Evolutionary conservation across 2,113 vertebrate species (phyloP).

Genomic region (Eubucco bourcierii): DNA sequence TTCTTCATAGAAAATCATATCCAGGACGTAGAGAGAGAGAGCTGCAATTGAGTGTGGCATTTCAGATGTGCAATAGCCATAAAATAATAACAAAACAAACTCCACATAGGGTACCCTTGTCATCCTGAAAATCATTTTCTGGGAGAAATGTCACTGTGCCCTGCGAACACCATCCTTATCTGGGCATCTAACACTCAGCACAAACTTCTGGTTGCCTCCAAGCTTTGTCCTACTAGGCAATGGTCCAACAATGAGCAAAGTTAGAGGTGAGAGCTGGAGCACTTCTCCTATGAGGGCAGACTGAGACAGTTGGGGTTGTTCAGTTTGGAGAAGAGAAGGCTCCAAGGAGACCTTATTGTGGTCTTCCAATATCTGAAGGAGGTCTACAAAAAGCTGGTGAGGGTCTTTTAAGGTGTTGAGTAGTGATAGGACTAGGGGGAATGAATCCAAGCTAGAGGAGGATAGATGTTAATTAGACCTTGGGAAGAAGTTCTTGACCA

Average conservation of each 20-base stretch:
- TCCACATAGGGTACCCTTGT: not conserved
- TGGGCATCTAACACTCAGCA: not conserved
- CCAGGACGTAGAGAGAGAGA: not conserved
- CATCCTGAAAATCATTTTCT: constrained; percentile 27
- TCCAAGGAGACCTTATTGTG: too few species aligned
- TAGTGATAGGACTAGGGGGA: too few species aligned
- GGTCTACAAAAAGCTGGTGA: too few species aligned
- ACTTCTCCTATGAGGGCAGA: too few species aligned
- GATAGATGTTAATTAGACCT: too few species aligned
- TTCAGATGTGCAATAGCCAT: constrained; percentile 8
- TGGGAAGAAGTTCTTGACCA: too few species aligned
- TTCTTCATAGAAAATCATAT: constrained; percentile 51
- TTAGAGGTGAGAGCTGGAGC: not conserved
- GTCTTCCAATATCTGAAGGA: too few species aligned
- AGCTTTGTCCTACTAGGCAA: not conserved
- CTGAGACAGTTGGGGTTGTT: too few species aligned
- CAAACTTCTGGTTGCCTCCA: not conserved
- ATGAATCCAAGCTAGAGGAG: too few species aligned
- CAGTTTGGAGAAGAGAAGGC: too few species aligned
- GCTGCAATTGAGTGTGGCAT: not conserved
- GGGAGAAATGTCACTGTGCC: not conserved
- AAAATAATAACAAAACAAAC: constrained; percentile 35
- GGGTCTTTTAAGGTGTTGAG: too few species aligned
- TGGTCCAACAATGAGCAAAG: not conserved
- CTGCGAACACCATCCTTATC: not conserved